Evolutionary conservation across 2,888 invertebrate species (phyloP).

Genomic region (Zonitis immaculata): DNA sequence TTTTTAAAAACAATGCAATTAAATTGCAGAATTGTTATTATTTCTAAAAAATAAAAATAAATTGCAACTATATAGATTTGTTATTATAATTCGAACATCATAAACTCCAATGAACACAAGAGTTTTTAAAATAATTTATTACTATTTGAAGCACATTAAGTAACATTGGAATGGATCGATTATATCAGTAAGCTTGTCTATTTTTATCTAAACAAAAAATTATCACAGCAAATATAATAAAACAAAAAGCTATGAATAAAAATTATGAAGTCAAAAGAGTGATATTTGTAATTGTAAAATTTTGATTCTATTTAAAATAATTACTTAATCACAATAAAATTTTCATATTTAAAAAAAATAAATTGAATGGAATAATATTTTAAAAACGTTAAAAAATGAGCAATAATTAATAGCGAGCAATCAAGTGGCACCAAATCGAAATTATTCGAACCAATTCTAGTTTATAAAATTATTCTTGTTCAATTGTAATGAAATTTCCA

Average conservation of each 20-base stretch:
- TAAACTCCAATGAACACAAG: no score
- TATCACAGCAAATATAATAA: conserved; percentile 18
- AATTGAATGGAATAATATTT: background rate
- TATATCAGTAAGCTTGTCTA: conserved; percentile 10
- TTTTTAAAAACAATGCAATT: background rate
- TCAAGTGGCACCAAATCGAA: background rate
- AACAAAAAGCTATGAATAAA: conserved; percentile 5
- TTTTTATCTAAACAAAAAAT: conserved; percentile 1
- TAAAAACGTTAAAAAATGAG: background rate
- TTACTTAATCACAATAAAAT: background rate
- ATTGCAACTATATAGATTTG: background rate
- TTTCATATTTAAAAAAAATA: background rate
- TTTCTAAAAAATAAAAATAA: background rate
- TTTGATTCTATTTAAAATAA: background rate
- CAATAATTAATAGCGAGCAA: background rate
- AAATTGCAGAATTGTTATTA: conserved; percentile 1
- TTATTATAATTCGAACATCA: no score
- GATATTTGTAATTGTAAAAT: background rate
- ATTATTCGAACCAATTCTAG: background rate
- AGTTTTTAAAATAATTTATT: conserved; percentile 6
- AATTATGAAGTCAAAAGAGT: background rate
- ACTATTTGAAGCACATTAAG: conserved; percentile 14
- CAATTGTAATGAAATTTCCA: background rate
- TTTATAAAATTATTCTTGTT: background rate
- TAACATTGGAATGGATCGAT: conserved; percentile 13